These are phyloP conservation scores for Leptobrachium ailaonicum DNA, from an alignment of 2,113 vertebrate species.

Conservation along the genomic window DNA sequence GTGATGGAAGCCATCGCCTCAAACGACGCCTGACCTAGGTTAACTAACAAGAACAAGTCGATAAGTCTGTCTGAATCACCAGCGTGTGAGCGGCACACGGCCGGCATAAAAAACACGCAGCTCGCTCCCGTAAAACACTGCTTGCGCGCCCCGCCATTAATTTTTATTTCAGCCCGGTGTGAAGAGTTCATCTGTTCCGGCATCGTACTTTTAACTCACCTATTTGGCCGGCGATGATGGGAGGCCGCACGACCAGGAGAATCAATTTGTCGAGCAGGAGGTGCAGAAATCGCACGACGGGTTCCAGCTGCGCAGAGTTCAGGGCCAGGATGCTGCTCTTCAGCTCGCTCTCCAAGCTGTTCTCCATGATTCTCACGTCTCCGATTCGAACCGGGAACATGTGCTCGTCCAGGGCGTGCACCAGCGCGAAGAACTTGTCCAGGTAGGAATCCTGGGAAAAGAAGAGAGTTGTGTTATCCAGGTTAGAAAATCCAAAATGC, in stretches of 20 bases:
- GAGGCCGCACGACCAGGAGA: conserved; percentile 91
- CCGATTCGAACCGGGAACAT: conserved; percentile 97
- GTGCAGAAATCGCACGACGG: conserved; percentile 95
- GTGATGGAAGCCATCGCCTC: conserved; percentile 96
- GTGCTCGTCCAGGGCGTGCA: conserved; percentile 96
- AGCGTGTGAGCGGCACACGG: background rate
- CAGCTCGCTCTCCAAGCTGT: conserved; percentile 93
- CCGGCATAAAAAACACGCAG: background rate
- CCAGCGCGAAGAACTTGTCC: conserved; percentile 97
- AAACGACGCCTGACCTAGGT: conserved; percentile 94
- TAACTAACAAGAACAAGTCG: conserved; percentile 73
- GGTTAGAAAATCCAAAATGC: too few species aligned
- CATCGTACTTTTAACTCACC: conserved; percentile 69
- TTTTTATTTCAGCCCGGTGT: background rate
- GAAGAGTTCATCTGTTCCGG: conserved; percentile 1
- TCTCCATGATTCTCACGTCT: conserved; percentile 98
- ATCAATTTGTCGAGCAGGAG: conserved; percentile 96
- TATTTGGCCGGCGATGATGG: conserved; percentile 96
- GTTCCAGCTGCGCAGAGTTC: conserved; percentile 91
- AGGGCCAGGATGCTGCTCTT: conserved; percentile 92
- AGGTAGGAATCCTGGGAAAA: conserved; percentile 86
- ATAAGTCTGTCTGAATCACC: background rate
- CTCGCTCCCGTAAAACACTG: conserved; percentile 1
- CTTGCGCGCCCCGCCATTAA: background rate
- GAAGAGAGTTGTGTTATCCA: too few species aligned